Conservation (phyloP, 1,140 invertebrate species). For the Oscheius sp. region DNA sequence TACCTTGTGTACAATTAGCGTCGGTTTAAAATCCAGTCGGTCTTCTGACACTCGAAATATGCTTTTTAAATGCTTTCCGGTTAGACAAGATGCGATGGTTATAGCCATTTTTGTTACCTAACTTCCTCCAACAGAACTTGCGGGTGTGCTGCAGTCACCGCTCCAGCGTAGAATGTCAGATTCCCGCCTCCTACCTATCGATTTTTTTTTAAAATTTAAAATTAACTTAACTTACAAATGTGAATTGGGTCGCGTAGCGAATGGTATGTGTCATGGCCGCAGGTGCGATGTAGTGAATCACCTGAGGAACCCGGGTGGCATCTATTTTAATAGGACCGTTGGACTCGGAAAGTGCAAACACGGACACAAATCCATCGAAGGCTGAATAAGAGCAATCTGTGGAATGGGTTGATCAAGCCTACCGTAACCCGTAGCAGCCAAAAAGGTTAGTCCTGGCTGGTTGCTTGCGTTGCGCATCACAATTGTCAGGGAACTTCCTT, state of each 20-base stretch:
- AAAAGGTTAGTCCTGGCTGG: no score
- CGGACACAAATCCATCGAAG: not conserved
- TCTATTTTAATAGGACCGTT: not conserved
- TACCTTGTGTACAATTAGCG: no score
- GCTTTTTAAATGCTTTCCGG: no score
- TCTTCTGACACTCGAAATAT: no score
- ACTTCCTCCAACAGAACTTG: not conserved
- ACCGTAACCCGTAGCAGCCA: not conserved
- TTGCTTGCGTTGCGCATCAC: no score
- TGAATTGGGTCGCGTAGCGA: not conserved
- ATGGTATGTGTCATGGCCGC: not conserved
- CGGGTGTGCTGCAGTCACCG: not conserved
- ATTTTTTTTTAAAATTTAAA: not conserved
- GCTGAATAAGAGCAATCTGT: not conserved
- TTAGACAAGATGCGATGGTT: not conserved
- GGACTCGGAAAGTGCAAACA: not conserved
- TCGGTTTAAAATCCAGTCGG: no score
- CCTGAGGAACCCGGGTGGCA: not conserved
- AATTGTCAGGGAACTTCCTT: no score
- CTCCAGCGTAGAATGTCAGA: not conserved
- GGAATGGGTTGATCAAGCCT: not conserved
- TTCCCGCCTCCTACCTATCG: not conserved
- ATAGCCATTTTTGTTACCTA: not conserved
- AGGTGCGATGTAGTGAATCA: not conserved
- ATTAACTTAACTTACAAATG: not conserved